These are phyloP conservation scores for Gymnobelideus leadbeateri DNA, from an alignment of 2,113 vertebrate genomes.

Conservation along the genomic window DNA sequence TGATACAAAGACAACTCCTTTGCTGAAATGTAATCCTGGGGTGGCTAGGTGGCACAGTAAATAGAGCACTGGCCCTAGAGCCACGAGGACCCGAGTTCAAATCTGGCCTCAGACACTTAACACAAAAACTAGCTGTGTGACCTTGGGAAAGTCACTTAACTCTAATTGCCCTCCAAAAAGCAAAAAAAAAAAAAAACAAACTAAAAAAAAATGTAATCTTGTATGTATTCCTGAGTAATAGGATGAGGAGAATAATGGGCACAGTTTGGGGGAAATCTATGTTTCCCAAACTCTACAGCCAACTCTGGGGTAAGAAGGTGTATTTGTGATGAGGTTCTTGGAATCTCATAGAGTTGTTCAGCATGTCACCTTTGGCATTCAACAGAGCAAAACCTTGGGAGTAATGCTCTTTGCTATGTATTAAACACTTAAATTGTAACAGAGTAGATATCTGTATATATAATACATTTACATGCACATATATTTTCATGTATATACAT, in stretches of 20 bases:
- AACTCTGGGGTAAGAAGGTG: neutral
- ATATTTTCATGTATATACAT: neutral
- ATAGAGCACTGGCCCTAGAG: too few species aligned
- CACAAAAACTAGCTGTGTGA: too few species aligned
- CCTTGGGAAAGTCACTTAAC: too few species aligned
- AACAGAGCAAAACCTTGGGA: neutral
- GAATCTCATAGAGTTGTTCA: neutral
- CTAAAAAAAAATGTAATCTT: neutral
- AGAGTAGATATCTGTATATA: too few species aligned
- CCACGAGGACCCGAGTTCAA: too few species aligned
- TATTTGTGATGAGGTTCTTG: neutral
- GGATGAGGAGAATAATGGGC: neutral
- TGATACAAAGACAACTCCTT: neutral
- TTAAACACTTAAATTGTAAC: neutral
- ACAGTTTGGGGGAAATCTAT: too few species aligned
- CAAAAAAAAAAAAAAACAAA: too few species aligned
- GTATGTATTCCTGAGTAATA: neutral
- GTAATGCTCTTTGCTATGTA: neutral
- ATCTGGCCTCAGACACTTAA: too few species aligned
- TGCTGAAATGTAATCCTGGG: neutral
- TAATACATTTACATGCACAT: neutral
- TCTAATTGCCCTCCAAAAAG: too few species aligned
- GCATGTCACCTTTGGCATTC: neutral
- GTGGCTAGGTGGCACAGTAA: too few species aligned
- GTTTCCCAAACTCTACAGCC: neutral